Evolutionary conservation across 2,113 vertebrate species (phyloP), one percentile per base, ranked within the genome.

Genomic region (Symphodus melops): DNA sequence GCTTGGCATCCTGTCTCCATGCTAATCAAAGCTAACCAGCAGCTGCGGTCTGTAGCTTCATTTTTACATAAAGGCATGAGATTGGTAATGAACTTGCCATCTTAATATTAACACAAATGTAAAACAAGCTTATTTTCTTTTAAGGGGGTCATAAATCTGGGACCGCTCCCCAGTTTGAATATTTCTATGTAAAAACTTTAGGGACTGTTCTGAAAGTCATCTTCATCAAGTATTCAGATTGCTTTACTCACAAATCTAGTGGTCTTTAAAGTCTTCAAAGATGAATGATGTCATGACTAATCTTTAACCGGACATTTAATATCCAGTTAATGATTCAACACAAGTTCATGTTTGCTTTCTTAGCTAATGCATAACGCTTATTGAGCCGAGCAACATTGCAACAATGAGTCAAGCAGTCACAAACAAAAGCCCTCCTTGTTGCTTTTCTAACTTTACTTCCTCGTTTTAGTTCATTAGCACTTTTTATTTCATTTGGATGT

Each of bases 371-470:
- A 9, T 59, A 6, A 49, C 19, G 0, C 4, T 23, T 61, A 20
- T 37, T 12, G 0, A 17, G 55, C 52, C 10, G 57, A 62, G 25
- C 33, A 7, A 17, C 37, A 49, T 16, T 44, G 13, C 25, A 8
- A 23, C 1, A 48, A 33, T 5, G 13, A 12, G 9, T 16, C 28
- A 16, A 7, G 48, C 46, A 48, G 2, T 36, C 8, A 25, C 4
- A 33, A 1, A 6, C 1, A 53, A 5, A 3, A 53, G 3, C 28
- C 59, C 21, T 36, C 14, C 21, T 5, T 37, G 36, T 55, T 57
- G 44, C 3, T 81, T 12, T 53, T 52, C 9, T 46, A 33, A 28
- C 65, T 76, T 63, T 21, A 77, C 72, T 79, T 79, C 77, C 52
- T 79, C 10, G 1, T 78, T 46, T 20, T 28, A 57, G 25, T 1